Evolutionary conservation across 2,888 invertebrate species (phyloP), one percentile per base, ranked within the genome.

Genomic region (Sturmia bella): DNA sequence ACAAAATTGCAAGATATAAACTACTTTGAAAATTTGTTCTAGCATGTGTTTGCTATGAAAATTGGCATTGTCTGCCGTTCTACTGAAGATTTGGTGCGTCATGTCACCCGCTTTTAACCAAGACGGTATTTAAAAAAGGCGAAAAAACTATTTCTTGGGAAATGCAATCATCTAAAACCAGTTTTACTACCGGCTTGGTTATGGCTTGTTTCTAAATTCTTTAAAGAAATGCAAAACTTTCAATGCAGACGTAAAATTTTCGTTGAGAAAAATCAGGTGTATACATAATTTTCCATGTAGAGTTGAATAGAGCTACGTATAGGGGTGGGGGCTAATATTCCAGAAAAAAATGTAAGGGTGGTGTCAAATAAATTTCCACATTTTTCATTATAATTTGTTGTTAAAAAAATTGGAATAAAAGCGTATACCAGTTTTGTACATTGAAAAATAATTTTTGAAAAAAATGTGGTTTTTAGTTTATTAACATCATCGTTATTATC

Each of bases 161-260:
- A 61, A 63, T 12, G 54, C 24, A 68, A 61, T 56, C 69, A 32
- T n/a, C n/a, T n/a, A 68, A 74, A 66, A 82, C 52, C 52, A 59
- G 73, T 69, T 77, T 48, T 66, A 76, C 83, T 75, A 77, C 84
- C 84, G 84, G 84, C 83, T 81, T 45, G 27, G 32, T 73, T 61
- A 64, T 45, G 19, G 41, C 64, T 37, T 56, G n/a, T 61, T 70
- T 73, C 63, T 50, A 12, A 27, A 13, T 45, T 13, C 37, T 54
- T 52, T 24, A 12, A 43, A n/a, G n/a, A 48, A 1, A 27, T 45
- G 0, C 7, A 21, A 7, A 45, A 61, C 15, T 24, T 64, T 56
- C 48, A 32, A 54, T 48, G 21, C 15, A 52, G 21, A 48, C 48
- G 32, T 41, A 66, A 59, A 69, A 43, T 43, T 15, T 64, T 17